Evolutionary conservation across 2,888 invertebrate genomes (phyloP).

Genomic region (Elaeidobius kamerunicus): DNA sequence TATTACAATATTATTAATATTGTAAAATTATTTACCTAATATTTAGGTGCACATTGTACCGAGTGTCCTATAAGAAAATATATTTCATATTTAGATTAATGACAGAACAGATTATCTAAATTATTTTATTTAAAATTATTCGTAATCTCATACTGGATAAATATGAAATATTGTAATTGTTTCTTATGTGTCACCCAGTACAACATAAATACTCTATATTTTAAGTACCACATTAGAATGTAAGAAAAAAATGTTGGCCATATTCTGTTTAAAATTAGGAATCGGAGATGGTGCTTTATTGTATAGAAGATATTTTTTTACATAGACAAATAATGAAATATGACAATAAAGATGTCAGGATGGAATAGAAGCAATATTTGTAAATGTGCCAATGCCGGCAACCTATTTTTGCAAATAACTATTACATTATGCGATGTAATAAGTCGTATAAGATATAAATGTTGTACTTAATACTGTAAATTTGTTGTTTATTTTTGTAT

Average conservation of each 20-base stretch:
- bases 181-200: too few relatives aligned
- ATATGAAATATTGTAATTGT: background rate
- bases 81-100: too few relatives aligned
- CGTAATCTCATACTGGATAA: too few relatives aligned
- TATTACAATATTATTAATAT: background rate
- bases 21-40: slow-evolving; percentile 4
- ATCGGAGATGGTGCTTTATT: slow-evolving; percentile 2
- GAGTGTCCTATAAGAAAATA: too few relatives aligned
- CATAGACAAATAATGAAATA: background rate
- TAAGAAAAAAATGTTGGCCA: slow-evolving; percentile 12
- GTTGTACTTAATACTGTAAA: background rate
- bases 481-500: slow-evolving; percentile 5
- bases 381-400: background rate
- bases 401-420: background rate
- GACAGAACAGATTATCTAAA: too few relatives aligned
- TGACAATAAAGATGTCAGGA: background rate
- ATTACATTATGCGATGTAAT: too few relatives aligned
- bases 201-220: too few relatives aligned
- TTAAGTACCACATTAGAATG: background rate
- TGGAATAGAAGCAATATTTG: background rate
- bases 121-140: too few relatives aligned
- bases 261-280: slow-evolving; percentile 8
- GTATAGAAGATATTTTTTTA: background rate
- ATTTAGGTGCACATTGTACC: slow-evolving; percentile 11
- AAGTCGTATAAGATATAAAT: too few relatives aligned